These are phyloP conservation scores for Pundamilia nyererei DNA, from an alignment of 2,113 vertebrate genomes.

Conservation along the genomic window DNA sequence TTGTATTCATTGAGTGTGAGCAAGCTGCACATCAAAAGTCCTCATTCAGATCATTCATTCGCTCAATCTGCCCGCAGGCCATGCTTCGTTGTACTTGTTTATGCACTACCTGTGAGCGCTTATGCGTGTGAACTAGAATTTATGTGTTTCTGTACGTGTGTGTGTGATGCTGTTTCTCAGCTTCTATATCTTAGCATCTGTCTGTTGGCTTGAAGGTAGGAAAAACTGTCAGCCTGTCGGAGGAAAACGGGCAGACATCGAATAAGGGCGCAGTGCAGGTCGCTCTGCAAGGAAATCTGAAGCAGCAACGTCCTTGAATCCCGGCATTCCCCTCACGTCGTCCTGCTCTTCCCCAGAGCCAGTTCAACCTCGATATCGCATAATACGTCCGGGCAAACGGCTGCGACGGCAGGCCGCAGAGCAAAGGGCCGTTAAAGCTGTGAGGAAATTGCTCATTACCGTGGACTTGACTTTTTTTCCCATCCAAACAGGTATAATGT, in stretches of 20 bases:
- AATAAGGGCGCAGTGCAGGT: slow-evolving; percentile 17
- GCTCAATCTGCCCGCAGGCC: slow-evolving; percentile 8
- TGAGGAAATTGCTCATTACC: slow-evolving; percentile 48
- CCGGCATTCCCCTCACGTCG: neutral
- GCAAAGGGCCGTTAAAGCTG: slow-evolving; percentile 28
- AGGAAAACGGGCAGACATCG: slow-evolving; percentile 2
- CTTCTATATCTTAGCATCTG: neutral
- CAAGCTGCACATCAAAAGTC: slow-evolving; percentile 27
- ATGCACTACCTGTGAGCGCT: neutral
- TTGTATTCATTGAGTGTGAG: slow-evolving; percentile 17
- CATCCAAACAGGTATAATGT: slow-evolving; percentile 20
- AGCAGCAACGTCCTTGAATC: slow-evolving; percentile 10
- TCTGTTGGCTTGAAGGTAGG: neutral
- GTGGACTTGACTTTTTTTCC: neutral
- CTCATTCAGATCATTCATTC: slow-evolving; percentile 31
- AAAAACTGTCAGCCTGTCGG: neutral
- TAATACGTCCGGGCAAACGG: neutral
- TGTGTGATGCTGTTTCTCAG: neutral
- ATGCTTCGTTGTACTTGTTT: slow-evolving; percentile 14
- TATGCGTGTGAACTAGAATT: neutral
- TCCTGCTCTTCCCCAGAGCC: slow-evolving; percentile 27
- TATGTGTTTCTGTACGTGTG: neutral
- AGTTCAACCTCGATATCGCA: slow-evolving; percentile 33
- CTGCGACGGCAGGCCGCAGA: neutral
- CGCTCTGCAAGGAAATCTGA: slow-evolving; percentile 11